These are phyloP conservation scores for Acanthochromis polyacanthus DNA, from an alignment of 2,113 vertebrate species.

Conservation along the genomic window DNA sequence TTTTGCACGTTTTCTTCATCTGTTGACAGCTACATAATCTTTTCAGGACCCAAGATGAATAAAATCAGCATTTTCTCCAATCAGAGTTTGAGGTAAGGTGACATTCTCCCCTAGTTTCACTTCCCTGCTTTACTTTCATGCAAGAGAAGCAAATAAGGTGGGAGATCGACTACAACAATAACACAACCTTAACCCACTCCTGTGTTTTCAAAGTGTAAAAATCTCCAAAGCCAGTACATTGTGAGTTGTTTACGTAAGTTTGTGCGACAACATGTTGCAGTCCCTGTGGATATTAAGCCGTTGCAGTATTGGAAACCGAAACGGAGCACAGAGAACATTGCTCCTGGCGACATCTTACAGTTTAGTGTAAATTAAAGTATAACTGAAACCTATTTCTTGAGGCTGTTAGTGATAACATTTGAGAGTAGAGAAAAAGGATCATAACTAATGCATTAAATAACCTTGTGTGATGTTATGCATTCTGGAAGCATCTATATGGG, in stretches of 20 bases:
- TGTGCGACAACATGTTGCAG: conserved; percentile 10
- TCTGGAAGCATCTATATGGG: neutral
- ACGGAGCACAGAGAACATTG: neutral
- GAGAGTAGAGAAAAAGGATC: neutral
- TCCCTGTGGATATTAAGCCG: conserved; percentile 30
- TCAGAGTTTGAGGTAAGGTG: conserved; percentile 30
- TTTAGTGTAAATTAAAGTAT: neutral
- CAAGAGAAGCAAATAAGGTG: conserved; percentile 28
- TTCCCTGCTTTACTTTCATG: conserved; percentile 46
- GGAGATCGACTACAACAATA: conserved; percentile 19
- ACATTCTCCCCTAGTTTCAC: conserved; percentile 29
- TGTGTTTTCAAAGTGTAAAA: conserved; percentile 29
- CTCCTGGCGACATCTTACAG: neutral
- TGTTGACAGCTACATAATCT: conserved; percentile 18
- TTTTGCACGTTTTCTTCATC: conserved; percentile 4
- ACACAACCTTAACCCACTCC: neutral
- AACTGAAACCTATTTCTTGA: neutral
- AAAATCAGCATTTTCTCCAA: conserved; percentile 25
- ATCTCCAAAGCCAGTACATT: conserved; percentile 39
- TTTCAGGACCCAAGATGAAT: conserved; percentile 33
- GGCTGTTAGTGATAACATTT: neutral
- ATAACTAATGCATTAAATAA: neutral
- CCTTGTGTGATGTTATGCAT: neutral
- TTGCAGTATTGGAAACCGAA: conserved; percentile 25
- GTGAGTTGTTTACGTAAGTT: conserved; percentile 53